Evolutionary conservation across 2,888 invertebrate genomes (phyloP).

Genomic region (Ochropacha duplaris): DNA sequence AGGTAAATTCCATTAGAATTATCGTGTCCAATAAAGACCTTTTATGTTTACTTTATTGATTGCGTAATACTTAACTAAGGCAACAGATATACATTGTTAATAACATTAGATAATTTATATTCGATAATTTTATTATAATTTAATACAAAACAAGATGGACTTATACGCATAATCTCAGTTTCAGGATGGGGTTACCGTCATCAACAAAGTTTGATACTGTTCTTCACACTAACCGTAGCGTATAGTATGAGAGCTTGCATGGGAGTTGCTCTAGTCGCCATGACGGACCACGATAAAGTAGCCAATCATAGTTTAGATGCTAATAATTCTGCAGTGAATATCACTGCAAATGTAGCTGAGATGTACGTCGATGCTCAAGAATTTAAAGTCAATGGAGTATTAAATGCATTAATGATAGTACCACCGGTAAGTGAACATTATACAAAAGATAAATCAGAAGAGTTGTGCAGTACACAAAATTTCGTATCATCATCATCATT

Average conservation of each 20-base stretch:
- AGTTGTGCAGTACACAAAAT: too few relatives aligned
- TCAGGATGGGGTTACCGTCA: constrained; percentile 77
- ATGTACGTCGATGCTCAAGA: constrained; percentile 7
- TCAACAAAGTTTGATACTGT: constrained; percentile 82
- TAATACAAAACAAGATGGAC: too few relatives aligned
- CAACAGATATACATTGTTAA: too few relatives aligned
- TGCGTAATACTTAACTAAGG: too few relatives aligned
- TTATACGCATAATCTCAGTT: constrained; percentile 23
- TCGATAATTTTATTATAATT: too few relatives aligned
- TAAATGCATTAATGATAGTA: constrained; percentile 35
- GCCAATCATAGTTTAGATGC: background rate
- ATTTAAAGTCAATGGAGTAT: constrained; percentile 21
- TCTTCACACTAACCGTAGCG: constrained; percentile 80
- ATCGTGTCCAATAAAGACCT: too few relatives aligned
- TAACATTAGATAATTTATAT: too few relatives aligned
- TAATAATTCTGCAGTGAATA: constrained; percentile 3
- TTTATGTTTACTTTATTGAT: too few relatives aligned
- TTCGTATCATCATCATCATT: too few relatives aligned
- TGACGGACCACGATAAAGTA: constrained; percentile 56
- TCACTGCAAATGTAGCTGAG: background rate
- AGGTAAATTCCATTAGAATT: too few relatives aligned
- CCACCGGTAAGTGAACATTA: constrained; percentile 56
- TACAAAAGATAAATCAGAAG: too few relatives aligned
- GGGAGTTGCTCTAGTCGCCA: constrained; percentile 86
- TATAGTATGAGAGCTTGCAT: constrained; percentile 85